Percentiles rank a stretch among this genome's conserved stretches.
Evolutionary conservation across 2,113 vertebrate genomes (phyloP).

Genomic region (Syngnathus typhle): DNA sequence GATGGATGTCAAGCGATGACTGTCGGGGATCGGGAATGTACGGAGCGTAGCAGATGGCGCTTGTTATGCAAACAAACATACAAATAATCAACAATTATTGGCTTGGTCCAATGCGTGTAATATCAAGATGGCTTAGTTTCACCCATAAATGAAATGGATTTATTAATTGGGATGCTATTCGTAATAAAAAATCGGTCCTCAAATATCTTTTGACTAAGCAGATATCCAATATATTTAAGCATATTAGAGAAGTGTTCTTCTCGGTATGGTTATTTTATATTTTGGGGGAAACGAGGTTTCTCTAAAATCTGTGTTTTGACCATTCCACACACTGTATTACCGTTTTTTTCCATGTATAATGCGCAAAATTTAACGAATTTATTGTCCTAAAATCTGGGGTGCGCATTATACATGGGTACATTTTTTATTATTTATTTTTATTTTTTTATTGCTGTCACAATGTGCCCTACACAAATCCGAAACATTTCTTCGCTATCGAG

Average conservation of each 20-base stretch:
- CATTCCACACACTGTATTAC: neutral
- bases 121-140: slow-evolving; percentile 63
- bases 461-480: too few relatives aligned
- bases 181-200: slow-evolving; percentile 22
- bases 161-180: slow-evolving; percentile 48
- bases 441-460: too few relatives aligned
- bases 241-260: too few relatives aligned
- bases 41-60: slow-evolving; percentile 48
- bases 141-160: slow-evolving; percentile 58
- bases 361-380: too few relatives aligned
- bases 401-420: too few relatives aligned
- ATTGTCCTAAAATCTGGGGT: too few relatives aligned
- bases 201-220: slow-evolving; percentile 37
- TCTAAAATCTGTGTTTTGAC: neutral
- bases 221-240: neutral
- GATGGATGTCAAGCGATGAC: slow-evolving; percentile 15
- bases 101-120: slow-evolving; percentile 52
- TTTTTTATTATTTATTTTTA: too few relatives aligned
- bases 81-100: slow-evolving; percentile 46
- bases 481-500: too few relatives aligned
- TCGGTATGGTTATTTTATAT: too few relatives aligned
- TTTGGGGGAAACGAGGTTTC: too few relatives aligned
- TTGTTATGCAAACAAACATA: slow-evolving; percentile 7
- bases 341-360: too few relatives aligned
- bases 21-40: slow-evolving; percentile 16